Conservation (phyloP, 2,113 vertebrate species). For the Semnornis frantzii region DNA sequence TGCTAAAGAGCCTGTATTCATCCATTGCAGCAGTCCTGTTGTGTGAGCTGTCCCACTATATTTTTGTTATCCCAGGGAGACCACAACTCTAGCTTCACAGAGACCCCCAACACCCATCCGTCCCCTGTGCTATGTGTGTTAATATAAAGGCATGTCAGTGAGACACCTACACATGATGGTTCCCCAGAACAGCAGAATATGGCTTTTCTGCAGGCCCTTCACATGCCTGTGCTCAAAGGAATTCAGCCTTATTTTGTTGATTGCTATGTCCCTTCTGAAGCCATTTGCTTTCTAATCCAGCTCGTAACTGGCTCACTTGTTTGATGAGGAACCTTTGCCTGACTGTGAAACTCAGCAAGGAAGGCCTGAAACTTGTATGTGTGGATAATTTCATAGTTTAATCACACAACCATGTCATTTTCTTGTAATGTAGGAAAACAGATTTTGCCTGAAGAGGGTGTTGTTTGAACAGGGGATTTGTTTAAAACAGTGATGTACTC, state of each 20-base stretch:
- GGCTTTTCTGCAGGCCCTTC: background rate
- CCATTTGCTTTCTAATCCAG: background rate
- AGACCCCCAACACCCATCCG: background rate
- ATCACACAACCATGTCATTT: background rate
- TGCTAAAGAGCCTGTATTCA: background rate
- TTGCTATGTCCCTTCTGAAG: background rate
- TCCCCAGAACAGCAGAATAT: background rate
- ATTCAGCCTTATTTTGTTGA: background rate
- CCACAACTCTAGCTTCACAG: background rate
- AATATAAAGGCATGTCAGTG: background rate
- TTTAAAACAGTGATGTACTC: background rate
- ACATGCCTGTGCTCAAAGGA: background rate
- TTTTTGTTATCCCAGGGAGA: background rate
- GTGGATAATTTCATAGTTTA: background rate
- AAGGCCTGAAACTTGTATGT: background rate
- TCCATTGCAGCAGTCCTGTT: fast-evolving
- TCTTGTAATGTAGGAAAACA: background rate
- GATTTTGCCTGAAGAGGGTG: background rate
- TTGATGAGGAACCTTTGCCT: background rate
- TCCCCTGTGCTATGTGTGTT: fast-evolving
- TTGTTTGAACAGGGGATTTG: no score
- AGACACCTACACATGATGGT: fast-evolving
- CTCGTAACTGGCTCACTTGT: background rate
- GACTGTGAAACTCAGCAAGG: background rate
- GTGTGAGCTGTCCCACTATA: fast-evolving